Evolutionary conservation across 2,888 invertebrate species (phyloP).

Genomic region (Epiblema foenella): DNA sequence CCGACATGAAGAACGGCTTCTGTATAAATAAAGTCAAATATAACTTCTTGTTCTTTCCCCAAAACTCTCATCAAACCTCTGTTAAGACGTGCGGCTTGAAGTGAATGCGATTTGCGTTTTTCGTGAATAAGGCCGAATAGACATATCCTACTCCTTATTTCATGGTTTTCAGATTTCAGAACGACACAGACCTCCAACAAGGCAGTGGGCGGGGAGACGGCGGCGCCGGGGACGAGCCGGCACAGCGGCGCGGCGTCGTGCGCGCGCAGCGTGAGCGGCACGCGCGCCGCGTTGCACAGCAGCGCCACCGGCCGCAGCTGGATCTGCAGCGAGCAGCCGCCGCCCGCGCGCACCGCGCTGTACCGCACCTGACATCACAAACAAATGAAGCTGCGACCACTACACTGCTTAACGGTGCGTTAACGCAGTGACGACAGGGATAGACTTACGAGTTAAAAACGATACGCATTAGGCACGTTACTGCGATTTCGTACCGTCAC

Average conservation of each 20-base stretch:
- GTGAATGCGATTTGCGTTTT: no score
- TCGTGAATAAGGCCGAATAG: no score
- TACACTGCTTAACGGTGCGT: no score
- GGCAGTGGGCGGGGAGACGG: slow-evolving; percentile 64
- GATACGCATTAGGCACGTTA: no score
- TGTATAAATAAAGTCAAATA: slow-evolving; percentile 45
- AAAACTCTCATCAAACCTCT: no score
- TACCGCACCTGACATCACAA: slow-evolving; percentile 63
- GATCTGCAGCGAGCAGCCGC: slow-evolving; percentile 70
- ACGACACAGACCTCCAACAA: slow-evolving; percentile 57
- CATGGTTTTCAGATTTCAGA: no score
- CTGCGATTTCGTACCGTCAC: no score
- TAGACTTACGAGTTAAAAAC: no score
- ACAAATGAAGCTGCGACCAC: background rate
- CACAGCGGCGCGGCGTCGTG: slow-evolving; percentile 75
- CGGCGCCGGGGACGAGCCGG: slow-evolving; percentile 66
- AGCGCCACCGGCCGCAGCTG: slow-evolving; percentile 65
- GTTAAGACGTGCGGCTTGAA: no score
- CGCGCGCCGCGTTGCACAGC: slow-evolving; percentile 70
- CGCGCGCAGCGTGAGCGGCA: slow-evolving; percentile 68
- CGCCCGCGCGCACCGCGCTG: slow-evolving; percentile 65
- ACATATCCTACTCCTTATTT: no score
- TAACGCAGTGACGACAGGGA: no score
- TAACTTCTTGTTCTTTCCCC: no score
- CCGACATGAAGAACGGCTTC: slow-evolving; percentile 77